Evolutionary conservation across 2,797 vertebrate genomes (phyloP).

Genomic region (Zalophus californianus): DNA sequence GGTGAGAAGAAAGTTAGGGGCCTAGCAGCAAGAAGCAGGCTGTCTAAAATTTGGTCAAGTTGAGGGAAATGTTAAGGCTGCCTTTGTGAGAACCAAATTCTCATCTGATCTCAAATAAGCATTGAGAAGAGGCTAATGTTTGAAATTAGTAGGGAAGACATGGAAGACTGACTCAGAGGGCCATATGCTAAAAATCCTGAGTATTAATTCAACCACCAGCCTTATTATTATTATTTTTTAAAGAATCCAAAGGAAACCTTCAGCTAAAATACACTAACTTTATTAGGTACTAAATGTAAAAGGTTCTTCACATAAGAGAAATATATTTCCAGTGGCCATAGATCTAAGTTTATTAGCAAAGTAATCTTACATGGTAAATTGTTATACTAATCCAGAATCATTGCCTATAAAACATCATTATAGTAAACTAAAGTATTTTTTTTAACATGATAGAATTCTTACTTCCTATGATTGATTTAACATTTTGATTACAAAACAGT

Average conservation of each 20-base stretch:
- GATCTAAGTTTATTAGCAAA: not conserved
- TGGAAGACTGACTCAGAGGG: not conserved
- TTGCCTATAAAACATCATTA: not conserved
- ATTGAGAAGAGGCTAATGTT: not conserved
- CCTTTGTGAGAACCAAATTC: not conserved
- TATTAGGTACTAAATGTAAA: not conserved
- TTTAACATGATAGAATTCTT: not conserved
- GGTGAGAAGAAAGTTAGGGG: not conserved
- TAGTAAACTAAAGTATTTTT: not conserved
- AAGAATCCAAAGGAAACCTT: not conserved
- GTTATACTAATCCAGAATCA: not conserved
- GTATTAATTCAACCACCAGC: not conserved
- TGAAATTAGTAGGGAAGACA: not conserved
- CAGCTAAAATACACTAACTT: not conserved
- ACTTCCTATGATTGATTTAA: not conserved
- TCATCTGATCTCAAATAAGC: not conserved
- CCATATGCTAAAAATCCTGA: not conserved
- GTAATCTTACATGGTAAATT: not conserved
- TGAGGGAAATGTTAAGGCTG: not conserved
- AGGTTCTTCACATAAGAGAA: slow-evolving; percentile 17
- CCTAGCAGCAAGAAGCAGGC: too few relatives aligned
- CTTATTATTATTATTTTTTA: not conserved
- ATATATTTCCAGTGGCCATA: not conserved
- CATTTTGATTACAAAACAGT: slow-evolving; percentile 34
- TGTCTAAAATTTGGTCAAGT: not conserved